Conservation (phyloP, 1,140 invertebrate genomes). For the Ceratosolen fusciceps region DNA sequence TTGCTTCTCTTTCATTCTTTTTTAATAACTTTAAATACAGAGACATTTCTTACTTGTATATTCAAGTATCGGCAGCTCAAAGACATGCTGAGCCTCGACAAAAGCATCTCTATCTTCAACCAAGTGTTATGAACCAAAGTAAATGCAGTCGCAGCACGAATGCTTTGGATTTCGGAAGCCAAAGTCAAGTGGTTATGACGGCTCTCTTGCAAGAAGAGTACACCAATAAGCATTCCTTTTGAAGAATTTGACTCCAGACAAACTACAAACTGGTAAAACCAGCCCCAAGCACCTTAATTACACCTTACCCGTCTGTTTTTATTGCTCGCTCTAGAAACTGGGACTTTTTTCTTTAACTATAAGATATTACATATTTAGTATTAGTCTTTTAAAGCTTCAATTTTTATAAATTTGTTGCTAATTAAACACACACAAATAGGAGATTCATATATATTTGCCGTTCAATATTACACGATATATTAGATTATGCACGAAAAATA, state of each 20-base stretch:
- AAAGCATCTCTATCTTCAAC: background rate
- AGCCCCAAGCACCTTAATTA: constrained; percentile 29
- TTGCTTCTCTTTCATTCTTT: background rate
- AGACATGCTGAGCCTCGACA: background rate
- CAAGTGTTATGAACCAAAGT: constrained; percentile 11
- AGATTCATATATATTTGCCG: too few species aligned
- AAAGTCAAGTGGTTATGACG: constrained; percentile 45
- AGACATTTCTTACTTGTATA: background rate
- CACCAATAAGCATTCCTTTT: constrained; percentile 26
- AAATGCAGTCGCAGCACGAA: constrained; percentile 1
- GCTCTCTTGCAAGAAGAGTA: background rate
- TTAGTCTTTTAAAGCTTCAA: constrained; percentile 15
- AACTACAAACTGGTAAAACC: constrained; percentile 39
- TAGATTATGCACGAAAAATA: too few species aligned
- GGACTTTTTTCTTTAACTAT: constrained; percentile 22
- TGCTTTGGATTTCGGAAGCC: constrained; percentile 53
- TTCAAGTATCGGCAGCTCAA: background rate
- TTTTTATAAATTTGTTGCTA: constrained; percentile 14
- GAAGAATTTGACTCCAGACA: constrained; percentile 29
- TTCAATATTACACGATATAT: too few species aligned
- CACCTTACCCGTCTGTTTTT: constrained; percentile 41
- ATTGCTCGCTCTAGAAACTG: constrained; percentile 34
- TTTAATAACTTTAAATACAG: background rate
- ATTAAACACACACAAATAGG: background rate
- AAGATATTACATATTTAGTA: constrained; percentile 43